Evolutionary conservation across 2,113 vertebrate species (phyloP).

Genomic region (Taurulus bubalis): DNA sequence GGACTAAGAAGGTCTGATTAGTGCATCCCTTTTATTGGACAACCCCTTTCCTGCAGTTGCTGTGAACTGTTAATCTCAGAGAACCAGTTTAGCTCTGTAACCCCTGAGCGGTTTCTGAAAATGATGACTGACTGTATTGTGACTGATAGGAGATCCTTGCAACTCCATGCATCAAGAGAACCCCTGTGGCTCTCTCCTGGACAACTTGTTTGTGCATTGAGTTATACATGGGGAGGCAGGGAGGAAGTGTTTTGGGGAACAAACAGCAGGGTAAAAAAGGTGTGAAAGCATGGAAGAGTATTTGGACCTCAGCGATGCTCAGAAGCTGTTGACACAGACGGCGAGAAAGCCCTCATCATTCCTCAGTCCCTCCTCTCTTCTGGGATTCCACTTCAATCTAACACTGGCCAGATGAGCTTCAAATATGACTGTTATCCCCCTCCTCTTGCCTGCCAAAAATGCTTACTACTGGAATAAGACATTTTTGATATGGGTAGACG

Average conservation of each 20-base stretch:
- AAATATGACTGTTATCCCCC: slow-evolving; percentile 37
- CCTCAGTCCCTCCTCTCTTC: neutral
- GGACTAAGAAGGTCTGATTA: neutral
- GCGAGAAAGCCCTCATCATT: slow-evolving; percentile 1
- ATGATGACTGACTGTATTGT: slow-evolving; percentile 16
- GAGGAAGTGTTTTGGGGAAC: slow-evolving; percentile 12
- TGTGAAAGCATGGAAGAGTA: slow-evolving; percentile 26
- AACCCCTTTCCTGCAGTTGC: neutral
- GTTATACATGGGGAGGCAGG: slow-evolving; percentile 18
- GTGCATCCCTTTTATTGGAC: neutral
- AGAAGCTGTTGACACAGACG: slow-evolving; percentile 6
- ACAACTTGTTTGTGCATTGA: slow-evolving; percentile 49
- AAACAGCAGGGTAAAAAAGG: slow-evolving; percentile 23
- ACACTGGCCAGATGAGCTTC: slow-evolving; percentile 49
- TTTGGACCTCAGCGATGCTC: slow-evolving; percentile 4
- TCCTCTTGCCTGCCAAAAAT: slow-evolving; percentile 1
- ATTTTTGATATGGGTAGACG: slow-evolving; percentile 26
- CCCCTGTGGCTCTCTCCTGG: slow-evolving; percentile 18
- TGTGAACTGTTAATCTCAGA: slow-evolving; percentile 6
- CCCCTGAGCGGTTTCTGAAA: slow-evolving; percentile 21
- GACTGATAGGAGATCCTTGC: slow-evolving; percentile 38
- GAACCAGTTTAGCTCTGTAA: slow-evolving; percentile 9
- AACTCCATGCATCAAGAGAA: slow-evolving; percentile 48
- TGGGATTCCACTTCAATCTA: slow-evolving; percentile 52
- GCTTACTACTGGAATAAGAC: slow-evolving; percentile 6